Percentiles rank a stretch among this genome's conserved stretches.
Evolutionary conservation across 37 sponge, comb jelly and placozoan genomes (phyloP).

Genomic region (Cladorhizidae sp.): DNA sequence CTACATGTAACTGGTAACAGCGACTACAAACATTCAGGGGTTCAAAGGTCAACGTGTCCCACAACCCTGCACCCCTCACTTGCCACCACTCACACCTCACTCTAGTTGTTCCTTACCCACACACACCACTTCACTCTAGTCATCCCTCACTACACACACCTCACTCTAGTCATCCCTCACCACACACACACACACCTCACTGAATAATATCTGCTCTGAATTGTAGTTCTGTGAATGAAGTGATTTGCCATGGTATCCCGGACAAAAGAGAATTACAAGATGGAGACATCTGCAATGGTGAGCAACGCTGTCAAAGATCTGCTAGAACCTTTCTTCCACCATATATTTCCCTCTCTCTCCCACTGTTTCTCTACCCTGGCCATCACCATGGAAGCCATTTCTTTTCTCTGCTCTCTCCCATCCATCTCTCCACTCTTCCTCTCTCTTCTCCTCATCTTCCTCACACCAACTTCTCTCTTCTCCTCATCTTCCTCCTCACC

Average conservation of each 20-base stretch:
- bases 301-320: background rate
- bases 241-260: constrained; percentile 97
- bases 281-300: constrained; percentile 94
- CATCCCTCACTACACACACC: background rate
- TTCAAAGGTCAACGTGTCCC: too few species aligned
- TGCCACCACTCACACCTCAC: background rate
- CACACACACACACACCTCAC: too few species aligned
- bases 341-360: too few species aligned
- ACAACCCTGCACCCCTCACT: too few species aligned
- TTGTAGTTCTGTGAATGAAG: constrained; percentile 93
- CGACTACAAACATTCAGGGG: too few species aligned
- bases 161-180: background rate
- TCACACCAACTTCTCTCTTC: too few species aligned
- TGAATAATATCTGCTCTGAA: too few species aligned
- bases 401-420: background rate
- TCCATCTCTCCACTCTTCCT: background rate
- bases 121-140: background rate
- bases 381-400: background rate
- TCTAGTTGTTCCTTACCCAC: background rate
- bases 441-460: too few species aligned
- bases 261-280: constrained; percentile 85
- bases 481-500: too few species aligned
- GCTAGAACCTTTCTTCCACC: background rate
- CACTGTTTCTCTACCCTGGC: too few species aligned
- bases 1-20: too few species aligned